phyloP scores from a whole-genome alignment of 2,888 invertebrate species.

The Ceriagrion tenellum region DNA sequence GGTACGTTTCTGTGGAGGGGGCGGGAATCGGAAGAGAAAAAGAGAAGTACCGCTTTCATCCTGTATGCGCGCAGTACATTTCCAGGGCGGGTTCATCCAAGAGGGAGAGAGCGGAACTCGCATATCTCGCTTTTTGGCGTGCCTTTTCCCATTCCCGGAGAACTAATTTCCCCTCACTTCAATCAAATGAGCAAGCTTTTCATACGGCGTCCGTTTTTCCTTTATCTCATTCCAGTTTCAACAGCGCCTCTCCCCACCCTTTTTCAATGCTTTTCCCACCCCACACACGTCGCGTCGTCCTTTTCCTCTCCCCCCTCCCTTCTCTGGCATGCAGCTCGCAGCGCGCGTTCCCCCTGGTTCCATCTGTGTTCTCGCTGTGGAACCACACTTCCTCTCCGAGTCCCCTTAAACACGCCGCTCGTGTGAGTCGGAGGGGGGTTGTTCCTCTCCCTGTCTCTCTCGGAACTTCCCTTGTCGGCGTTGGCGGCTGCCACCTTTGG shows the following conservation, averaged over 20 bases:
- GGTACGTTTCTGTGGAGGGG: too few relatives aligned
- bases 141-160: conserved; percentile 36
- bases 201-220: conserved; percentile 5
- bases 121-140: conserved; percentile 11
- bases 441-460: too few relatives aligned
- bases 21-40: neutral
- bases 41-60: neutral
- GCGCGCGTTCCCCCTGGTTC: too few relatives aligned
- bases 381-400: too few relatives aligned
- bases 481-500: too few relatives aligned
- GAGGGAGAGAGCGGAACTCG: conserved; percentile 16
- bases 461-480: too few relatives aligned
- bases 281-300: too few relatives aligned
- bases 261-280: neutral
- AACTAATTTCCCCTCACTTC: conserved; percentile 59
- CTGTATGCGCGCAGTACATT: neutral
- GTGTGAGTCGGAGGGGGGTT: too few relatives aligned
- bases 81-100: neutral
- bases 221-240: conserved; percentile 21
- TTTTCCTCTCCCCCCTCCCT: too few relatives aligned
- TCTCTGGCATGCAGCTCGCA: too few relatives aligned
- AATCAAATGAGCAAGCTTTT: neutral
- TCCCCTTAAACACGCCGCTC: too few relatives aligned
- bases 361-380: too few relatives aligned
- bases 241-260: neutral